Conservation (phyloP, 2,888 invertebrate species). For the Eretmocerus hayati region DNA sequence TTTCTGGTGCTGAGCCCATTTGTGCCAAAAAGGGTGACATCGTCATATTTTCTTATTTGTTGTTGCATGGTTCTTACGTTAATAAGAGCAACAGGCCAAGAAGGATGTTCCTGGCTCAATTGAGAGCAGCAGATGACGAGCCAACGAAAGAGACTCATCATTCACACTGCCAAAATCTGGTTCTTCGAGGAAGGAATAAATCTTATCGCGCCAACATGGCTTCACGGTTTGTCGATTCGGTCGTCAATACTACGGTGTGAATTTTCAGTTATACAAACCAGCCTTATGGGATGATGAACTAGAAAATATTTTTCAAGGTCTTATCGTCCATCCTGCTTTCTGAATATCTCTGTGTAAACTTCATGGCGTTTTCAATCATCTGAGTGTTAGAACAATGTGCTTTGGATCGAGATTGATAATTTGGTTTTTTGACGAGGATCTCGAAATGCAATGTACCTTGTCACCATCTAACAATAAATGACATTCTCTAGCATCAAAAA, state of each 20-base stretch:
- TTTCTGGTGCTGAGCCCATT: slow-evolving; percentile 50
- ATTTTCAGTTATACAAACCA: too few relatives aligned
- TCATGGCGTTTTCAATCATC: too few relatives aligned
- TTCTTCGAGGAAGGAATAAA: slow-evolving; percentile 50
- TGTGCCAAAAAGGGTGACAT: slow-evolving; percentile 52
- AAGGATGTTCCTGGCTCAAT: slow-evolving; percentile 53
- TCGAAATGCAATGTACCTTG: too few relatives aligned
- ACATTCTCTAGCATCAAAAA: too few relatives aligned
- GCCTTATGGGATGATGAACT: too few relatives aligned
- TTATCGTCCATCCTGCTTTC: too few relatives aligned
- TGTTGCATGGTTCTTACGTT: slow-evolving; percentile 54
- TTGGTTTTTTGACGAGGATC: too few relatives aligned
- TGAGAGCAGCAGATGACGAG: slow-evolving; percentile 52
- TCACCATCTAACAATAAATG: too few relatives aligned
- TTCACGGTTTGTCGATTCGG: slow-evolving; percentile 30
- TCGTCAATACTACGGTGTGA: slow-evolving; percentile 9
- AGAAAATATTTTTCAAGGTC: too few relatives aligned
- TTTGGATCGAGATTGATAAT: too few relatives aligned
- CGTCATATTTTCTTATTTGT: slow-evolving; percentile 55
- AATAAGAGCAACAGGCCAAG: slow-evolving; percentile 49
- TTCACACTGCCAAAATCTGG: slow-evolving; percentile 52
- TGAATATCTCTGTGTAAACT: too few relatives aligned
- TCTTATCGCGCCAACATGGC: slow-evolving; percentile 42
- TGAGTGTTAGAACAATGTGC: too few relatives aligned
- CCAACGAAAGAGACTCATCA: slow-evolving; percentile 46